phyloP scores from a whole-genome alignment of 2,888 invertebrate species.

The Sipha maydis region DNA sequence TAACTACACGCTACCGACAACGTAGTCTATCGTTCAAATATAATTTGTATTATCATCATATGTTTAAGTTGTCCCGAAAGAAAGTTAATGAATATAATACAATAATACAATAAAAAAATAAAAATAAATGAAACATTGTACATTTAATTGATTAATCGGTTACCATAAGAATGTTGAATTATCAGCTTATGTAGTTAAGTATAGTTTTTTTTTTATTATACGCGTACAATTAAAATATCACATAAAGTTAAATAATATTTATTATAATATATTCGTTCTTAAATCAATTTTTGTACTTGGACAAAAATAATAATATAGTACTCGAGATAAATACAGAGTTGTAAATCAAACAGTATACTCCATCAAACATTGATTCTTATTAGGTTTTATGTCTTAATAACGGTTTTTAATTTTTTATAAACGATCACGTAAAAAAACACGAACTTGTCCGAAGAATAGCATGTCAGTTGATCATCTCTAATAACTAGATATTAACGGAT shows the following conservation, averaged over 20 bases:
- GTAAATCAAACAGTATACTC: background rate
- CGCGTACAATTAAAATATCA: background rate
- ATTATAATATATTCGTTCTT: background rate
- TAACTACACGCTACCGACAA: background rate
- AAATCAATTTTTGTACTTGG: background rate
- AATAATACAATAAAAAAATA: background rate
- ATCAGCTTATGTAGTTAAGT: background rate
- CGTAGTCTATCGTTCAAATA: background rate
- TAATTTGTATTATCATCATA: background rate
- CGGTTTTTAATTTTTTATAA: constrained; percentile 1
- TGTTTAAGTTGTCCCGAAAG: background rate
- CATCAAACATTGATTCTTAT: background rate
- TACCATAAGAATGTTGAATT: background rate
- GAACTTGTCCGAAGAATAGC: background rate
- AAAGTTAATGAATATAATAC: background rate
- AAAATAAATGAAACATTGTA: background rate
- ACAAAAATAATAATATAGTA: background rate
- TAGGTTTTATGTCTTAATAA: background rate
- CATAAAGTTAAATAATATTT: background rate
- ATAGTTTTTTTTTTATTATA: background rate
- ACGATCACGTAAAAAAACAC: background rate
- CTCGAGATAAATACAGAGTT: background rate
- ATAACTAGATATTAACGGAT: background rate
- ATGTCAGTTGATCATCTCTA: background rate
- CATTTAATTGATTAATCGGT: background rate